Base-by-base conservation (phyloP, 1,140 invertebrate genomes). In the Bombus haemorrhoidalis region DNA sequence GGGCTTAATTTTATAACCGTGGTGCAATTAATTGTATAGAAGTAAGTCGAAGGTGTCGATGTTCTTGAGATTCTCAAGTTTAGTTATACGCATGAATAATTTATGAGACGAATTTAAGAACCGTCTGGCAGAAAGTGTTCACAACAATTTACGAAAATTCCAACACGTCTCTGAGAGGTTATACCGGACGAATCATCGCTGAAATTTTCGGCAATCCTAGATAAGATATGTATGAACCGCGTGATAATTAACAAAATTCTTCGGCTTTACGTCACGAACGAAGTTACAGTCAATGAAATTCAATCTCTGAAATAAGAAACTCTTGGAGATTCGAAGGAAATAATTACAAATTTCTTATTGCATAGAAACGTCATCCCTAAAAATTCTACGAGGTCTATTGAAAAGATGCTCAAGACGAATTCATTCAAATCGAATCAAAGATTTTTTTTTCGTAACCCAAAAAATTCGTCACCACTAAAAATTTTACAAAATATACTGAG, bases 131-230 rank as follows among this genome's bases (percentile, higher is more conserved):
- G 68, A 81, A 39, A 81, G 34, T 71, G 28, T 71, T 53, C 28
- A 10, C 25, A 39, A 72, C 37, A 41, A 72, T 81, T 57, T 80
- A 47, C 37, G 75, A 78, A 78, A 78, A 78, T 78, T 78, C 59
- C 75, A 22, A 10, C 32, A 6, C 39, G 57, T 41, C 39, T 2
- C 4, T 9, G 39, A 64, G 64, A 64, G 59, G 59, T 64, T 78
- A 75, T n/a, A 13, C 0, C 4, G 73, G 5, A 2, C 47, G 37
- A 78, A 37, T 64, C 25, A 64, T 41, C 75, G n/a, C 10, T 39
- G 75, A 64, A 41, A 32, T 78, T 43, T 64, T 64, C 13, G 28
- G 0, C 9, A 25, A 53, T 75, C 41, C 25, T 5, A 9, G 39
- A 41, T n/a, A 8, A 41, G 12, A 69, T 25, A 37, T 10, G 9